Percentiles rank a stretch among this genome's conserved stretches.
phyloP scores from a whole-genome alignment of 2,113 vertebrate species.

The Hippoglossus stenolepis region DNA sequence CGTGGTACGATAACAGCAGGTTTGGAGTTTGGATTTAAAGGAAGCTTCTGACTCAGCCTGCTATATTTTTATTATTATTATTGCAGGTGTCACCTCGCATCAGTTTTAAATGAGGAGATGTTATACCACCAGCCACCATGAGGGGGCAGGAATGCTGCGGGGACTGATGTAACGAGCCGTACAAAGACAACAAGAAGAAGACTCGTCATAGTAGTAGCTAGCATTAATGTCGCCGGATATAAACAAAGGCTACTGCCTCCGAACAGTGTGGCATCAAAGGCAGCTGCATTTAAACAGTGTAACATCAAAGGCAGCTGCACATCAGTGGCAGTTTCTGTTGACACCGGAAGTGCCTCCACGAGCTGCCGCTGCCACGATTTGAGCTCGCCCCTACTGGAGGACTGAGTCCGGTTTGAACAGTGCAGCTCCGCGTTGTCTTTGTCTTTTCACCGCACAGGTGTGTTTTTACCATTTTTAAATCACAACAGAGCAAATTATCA shows the following conservation, averaged over 20 bases:
- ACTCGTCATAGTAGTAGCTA: background rate
- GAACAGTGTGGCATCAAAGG: too few relatives aligned
- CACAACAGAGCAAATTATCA: background rate
- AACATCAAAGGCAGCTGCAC: too few relatives aligned
- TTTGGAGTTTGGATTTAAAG: too few relatives aligned
- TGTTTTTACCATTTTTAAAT: background rate
- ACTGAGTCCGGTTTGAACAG: background rate
- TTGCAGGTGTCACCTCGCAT: too few relatives aligned
- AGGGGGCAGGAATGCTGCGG: conserved; percentile 29
- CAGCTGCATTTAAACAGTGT: too few relatives aligned
- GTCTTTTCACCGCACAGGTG: conserved; percentile 6
- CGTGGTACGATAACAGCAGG: too few relatives aligned
- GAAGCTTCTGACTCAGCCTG: too few relatives aligned
- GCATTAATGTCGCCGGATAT: background rate
- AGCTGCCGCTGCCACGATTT: too few relatives aligned
- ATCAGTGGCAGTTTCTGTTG: too few relatives aligned
- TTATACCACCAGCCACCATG: background rate
- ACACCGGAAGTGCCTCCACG: too few relatives aligned
- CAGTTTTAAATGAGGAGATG: background rate
- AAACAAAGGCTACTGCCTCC: background rate
- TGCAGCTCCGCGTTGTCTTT: background rate
- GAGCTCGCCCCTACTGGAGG: too few relatives aligned
- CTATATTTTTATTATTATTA: too few relatives aligned
- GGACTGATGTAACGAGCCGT: background rate
- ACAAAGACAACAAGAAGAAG: conserved; percentile 6